A percentile compares a stretch with the other conserved stretches of the same genome.
These are phyloP conservation scores for Microctenopoma steveboyesi DNA, from an alignment of 2,797 vertebrate genomes.

Conservation along the genomic window DNA sequence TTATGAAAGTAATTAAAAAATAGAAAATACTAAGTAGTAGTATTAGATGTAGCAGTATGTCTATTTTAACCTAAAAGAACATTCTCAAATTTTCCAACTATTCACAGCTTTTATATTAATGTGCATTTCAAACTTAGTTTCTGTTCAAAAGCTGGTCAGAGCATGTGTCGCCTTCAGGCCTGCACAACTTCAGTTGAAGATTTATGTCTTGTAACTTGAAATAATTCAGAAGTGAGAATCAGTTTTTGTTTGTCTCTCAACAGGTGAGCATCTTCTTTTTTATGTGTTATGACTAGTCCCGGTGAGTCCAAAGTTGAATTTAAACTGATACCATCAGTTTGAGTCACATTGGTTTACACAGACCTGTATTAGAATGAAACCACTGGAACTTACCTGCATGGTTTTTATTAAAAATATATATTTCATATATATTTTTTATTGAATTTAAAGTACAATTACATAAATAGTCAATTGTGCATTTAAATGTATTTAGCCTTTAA, in stretches of 20 bases:
- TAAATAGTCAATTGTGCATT: background rate
- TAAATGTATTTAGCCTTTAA: too few species aligned
- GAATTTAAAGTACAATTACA: background rate
- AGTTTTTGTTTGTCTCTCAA: background rate
- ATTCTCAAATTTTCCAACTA: background rate
- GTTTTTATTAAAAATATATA: background rate
- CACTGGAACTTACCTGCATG: too few species aligned
- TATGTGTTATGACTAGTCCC: background rate
- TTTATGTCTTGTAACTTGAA: constrained; percentile 26
- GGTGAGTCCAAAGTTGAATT: background rate
- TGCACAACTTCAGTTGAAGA: constrained; percentile 10
- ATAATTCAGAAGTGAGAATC: background rate
- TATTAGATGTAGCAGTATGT: background rate
- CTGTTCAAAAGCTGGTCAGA: constrained; percentile 30
- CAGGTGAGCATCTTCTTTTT: constrained; percentile 1
- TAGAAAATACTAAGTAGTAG: too few species aligned
- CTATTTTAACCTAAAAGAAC: background rate
- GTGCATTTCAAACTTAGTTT: constrained; percentile 1
- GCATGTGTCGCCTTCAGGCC: background rate
- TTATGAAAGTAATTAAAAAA: background rate
- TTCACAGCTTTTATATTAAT: constrained; percentile 3
- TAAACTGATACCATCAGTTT: background rate
- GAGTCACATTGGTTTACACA: background rate
- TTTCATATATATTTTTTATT: background rate
- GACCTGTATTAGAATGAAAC: background rate